phyloP scores from a whole-genome alignment of 2,113 vertebrate genomes.

The Galbula dea region DNA sequence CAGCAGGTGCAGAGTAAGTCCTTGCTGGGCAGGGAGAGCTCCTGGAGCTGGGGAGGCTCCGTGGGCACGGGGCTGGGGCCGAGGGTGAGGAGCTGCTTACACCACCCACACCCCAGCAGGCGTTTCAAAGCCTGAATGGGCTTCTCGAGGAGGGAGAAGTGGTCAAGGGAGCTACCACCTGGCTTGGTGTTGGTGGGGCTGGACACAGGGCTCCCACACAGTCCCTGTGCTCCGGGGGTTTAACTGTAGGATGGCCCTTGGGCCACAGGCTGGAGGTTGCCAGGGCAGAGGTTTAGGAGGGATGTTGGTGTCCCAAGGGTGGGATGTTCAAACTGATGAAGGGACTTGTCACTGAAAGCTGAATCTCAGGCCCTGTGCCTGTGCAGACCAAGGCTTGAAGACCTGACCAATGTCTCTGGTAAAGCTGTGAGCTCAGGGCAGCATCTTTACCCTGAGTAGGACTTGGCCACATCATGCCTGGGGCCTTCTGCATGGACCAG shows the following conservation, averaged over 20 bases:
- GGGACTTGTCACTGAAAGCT: not conserved
- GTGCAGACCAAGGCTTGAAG: not conserved
- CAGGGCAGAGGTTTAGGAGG: not conserved
- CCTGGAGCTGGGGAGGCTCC: not conserved
- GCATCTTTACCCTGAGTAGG: not conserved
- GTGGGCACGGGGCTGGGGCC: not conserved
- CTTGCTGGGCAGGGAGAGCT: not conserved
- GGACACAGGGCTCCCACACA: rapidly evolving
- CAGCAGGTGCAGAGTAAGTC: not conserved
- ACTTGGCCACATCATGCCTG: rapidly evolving
- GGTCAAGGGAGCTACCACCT: not conserved
- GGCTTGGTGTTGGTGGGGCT: rapidly evolving
- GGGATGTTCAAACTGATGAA: not conserved
- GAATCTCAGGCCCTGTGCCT: not conserved
- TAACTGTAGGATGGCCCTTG: no score
- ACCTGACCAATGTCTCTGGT: rapidly evolving
- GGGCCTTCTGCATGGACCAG: not conserved
- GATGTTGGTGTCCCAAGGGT: rapidly evolving
- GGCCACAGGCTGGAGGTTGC: rapidly evolving
- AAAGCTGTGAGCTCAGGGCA: not conserved
- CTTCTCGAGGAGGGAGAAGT: not conserved
- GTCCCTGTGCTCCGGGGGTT: rapidly evolving
- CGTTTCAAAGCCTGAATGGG: not conserved
- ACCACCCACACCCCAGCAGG: rapidly evolving
- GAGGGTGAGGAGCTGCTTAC: no score